phyloP scores from a whole-genome alignment of 2,113 vertebrate species.

The Geococcyx californianus region DNA sequence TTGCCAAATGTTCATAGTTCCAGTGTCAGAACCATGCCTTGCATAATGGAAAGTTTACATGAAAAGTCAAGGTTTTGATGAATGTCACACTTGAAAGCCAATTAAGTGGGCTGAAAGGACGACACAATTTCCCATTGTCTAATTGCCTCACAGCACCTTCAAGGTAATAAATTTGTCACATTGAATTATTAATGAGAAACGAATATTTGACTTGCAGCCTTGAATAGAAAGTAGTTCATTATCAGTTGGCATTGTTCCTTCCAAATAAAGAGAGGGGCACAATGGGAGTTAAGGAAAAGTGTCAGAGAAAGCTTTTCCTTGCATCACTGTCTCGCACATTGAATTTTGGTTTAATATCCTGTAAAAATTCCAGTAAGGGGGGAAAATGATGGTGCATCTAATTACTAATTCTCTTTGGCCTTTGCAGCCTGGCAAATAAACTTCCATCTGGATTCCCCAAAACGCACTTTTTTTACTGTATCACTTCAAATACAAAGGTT shows the following conservation, averaged over 20 bases:
- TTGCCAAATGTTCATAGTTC: neutral
- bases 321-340: neutral
- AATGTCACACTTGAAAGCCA: conserved; percentile 82
- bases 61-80: conserved; percentile 79
- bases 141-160: conserved; percentile 80
- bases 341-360: neutral
- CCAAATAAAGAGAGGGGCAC: conserved; percentile 62
- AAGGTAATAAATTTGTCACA: conserved; percentile 84
- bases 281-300: conserved; percentile 33
- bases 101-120: conserved; percentile 78
- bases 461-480: neutral
- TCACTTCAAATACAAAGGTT: neutral
- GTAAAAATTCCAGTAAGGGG: neutral
- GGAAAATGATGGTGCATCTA: neutral
- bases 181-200: conserved; percentile 84
- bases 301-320: conserved; percentile 35
- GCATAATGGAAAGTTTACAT: conserved; percentile 71
- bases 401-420: conserved; percentile 18
- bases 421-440: conserved; percentile 14
- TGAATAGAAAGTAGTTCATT: conserved; percentile 82
- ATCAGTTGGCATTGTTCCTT: conserved; percentile 70
- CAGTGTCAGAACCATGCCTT: neutral
- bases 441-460: neutral
- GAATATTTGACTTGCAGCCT: conserved; percentile 78
- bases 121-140: conserved; percentile 82